Percentiles rank a stretch among this genome's conserved stretches.
Evolutionary conservation across 64 coral and sea anemone species (phyloP).

Genomic region (Actinia equina): DNA sequence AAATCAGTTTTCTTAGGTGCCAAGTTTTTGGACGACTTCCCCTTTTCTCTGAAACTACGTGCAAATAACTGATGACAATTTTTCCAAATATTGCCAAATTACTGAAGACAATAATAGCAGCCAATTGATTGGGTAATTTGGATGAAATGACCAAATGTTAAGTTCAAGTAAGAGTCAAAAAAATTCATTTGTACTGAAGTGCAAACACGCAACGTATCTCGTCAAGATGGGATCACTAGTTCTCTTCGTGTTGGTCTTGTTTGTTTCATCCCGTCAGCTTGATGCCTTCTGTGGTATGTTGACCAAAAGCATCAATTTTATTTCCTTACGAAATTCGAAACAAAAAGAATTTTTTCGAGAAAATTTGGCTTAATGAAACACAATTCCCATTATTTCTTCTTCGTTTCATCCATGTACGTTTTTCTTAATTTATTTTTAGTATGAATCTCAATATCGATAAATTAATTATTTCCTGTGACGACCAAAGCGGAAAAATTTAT

Average conservation of each 20-base stretch:
- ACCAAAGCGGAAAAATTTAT: no score
- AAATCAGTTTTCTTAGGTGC: background rate
- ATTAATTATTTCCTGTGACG: no score
- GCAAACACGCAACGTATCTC: background rate
- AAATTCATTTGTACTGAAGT: background rate
- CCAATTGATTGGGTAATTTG: background rate
- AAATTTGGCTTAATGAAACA: no score
- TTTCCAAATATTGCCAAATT: background rate
- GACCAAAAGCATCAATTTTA: background rate
- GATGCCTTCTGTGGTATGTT: background rate
- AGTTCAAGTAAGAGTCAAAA: background rate
- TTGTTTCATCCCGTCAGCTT: background rate
- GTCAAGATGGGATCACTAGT: background rate
- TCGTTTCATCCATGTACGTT: no score
- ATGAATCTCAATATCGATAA: no score
- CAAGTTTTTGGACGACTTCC: background rate
- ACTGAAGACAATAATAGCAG: background rate
- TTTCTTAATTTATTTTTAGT: no score
- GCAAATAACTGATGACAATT: background rate
- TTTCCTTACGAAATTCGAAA: no score
- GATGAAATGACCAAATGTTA: background rate
- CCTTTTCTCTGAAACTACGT: background rate
- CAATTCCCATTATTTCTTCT: no score
- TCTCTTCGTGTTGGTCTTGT: background rate
- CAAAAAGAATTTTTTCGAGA: no score